phyloP scores from a whole-genome alignment of 2,797 vertebrate species.

The Poecilia picta region DNA sequence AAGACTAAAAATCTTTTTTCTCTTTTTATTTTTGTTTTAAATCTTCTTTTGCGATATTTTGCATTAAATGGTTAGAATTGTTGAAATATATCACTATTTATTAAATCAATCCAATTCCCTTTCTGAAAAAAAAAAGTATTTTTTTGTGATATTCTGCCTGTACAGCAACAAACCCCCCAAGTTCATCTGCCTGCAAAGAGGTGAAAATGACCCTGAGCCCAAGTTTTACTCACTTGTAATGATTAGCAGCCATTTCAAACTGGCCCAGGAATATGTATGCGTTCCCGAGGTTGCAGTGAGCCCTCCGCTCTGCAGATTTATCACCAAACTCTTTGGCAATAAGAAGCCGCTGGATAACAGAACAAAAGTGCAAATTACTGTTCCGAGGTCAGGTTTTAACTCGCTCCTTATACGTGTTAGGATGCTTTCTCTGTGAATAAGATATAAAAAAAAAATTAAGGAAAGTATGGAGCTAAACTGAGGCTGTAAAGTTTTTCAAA shows the following conservation, averaged over 20 bases:
- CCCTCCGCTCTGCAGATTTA: conserved; percentile 93
- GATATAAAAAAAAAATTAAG: neutral
- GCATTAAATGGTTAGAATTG: neutral
- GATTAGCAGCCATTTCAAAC: conserved; percentile 91
- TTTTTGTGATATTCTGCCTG: neutral
- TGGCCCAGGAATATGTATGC: conserved; percentile 94
- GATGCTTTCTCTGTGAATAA: neutral
- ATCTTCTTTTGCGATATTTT: neutral
- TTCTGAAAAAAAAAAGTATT: neutral
- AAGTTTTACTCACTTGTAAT: conserved; percentile 90
- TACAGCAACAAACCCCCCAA: neutral
- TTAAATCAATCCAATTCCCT: neutral
- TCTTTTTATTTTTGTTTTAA: neutral
- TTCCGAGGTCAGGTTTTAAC: conserved; percentile 10
- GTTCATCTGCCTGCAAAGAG: neutral
- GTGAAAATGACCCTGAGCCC: neutral
- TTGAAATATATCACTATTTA: neutral
- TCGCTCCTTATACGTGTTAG: neutral
- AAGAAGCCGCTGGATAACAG: conserved; percentile 86
- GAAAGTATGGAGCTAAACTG: neutral
- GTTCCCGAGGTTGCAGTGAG: conserved; percentile 96
- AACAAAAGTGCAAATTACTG: conserved; percentile 18
- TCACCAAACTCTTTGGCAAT: conserved; percentile 98
- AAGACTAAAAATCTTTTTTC: neutral
- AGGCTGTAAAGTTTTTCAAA: no score